These are phyloP conservation scores for Ascaphus truei DNA, from an alignment of 2,113 vertebrate species.

Conservation along the genomic window DNA sequence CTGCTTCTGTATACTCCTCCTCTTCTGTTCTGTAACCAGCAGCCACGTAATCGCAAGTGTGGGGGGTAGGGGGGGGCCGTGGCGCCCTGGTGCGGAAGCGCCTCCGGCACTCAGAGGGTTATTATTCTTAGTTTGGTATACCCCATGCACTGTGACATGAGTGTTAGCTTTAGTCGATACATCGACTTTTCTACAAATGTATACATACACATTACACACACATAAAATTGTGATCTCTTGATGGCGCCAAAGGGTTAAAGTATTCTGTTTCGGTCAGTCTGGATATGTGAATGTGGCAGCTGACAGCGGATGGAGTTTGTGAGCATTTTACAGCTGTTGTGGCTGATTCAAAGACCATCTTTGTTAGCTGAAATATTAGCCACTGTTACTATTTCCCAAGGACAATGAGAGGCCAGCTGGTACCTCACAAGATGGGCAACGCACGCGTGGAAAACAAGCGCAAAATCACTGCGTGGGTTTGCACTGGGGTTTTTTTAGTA, in stretches of 20 bases:
- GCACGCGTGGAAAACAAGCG: constrained; percentile 44
- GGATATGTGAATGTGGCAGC: constrained; percentile 54
- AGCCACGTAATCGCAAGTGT: too few relatives aligned
- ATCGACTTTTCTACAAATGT: too few relatives aligned
- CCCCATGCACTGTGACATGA: too few relatives aligned
- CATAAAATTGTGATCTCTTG: not conserved
- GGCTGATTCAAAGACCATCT: constrained; percentile 61
- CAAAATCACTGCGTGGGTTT: constrained; percentile 40
- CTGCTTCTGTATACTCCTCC: too few relatives aligned
- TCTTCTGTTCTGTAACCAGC: too few relatives aligned
- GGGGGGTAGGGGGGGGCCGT: too few relatives aligned
- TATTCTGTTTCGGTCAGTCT: constrained; percentile 11
- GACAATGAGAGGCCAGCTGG: constrained; percentile 58
- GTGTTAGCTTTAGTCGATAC: too few relatives aligned
- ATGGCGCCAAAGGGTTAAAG: constrained; percentile 49
- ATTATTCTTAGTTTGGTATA: too few relatives aligned
- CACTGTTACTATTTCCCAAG: constrained; percentile 56
- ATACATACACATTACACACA: too few relatives aligned
- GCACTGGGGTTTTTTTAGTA: not conserved
- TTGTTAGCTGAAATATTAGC: constrained; percentile 63
- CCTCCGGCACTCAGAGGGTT: too few relatives aligned
- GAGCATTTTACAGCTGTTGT: constrained; percentile 61
- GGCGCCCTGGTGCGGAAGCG: too few relatives aligned
- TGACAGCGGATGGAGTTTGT: constrained; percentile 50
- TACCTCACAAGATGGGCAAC: constrained; percentile 50